These are phyloP conservation scores for Trachelus troglodyta DNA, from an alignment of 2,888 invertebrate species.

Conservation along the genomic window DNA sequence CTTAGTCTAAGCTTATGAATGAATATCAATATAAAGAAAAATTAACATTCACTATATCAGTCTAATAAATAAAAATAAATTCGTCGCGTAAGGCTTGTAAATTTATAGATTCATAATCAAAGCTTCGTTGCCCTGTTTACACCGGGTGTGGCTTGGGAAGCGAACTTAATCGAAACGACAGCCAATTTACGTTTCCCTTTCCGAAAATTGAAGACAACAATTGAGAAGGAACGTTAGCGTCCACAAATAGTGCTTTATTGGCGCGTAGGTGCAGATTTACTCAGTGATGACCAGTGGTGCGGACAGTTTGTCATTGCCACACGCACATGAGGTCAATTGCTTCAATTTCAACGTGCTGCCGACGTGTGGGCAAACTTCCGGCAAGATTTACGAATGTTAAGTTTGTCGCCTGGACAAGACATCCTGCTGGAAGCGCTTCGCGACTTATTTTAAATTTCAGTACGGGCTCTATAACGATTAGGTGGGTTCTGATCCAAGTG, in stretches of 20 bases:
- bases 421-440: slow-evolving; percentile 1
- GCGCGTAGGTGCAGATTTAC: slow-evolving; percentile 28
- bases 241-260: slow-evolving; percentile 23
- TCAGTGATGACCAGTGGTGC: background rate
- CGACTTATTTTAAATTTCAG: background rate
- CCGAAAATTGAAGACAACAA: slow-evolving; percentile 3
- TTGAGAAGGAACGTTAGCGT: slow-evolving; percentile 6
- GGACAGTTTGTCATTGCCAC: background rate
- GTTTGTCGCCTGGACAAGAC: background rate
- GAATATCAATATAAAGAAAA: background rate
- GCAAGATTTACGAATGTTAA: slow-evolving; percentile 30
- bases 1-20: background rate
- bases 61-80: background rate
- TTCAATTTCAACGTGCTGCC: slow-evolving; percentile 35
- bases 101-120: background rate
- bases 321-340: slow-evolving; percentile 32
- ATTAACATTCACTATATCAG: background rate
- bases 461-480: background rate
- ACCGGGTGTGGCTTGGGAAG: background rate
- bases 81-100: background rate
- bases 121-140: background rate
- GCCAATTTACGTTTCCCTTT: background rate
- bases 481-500: background rate
- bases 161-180: background rate
- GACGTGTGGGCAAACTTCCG: slow-evolving; percentile 50